phyloP scores from a whole-genome alignment of 2,113 vertebrate genomes.

The Solea senegalensis region DNA sequence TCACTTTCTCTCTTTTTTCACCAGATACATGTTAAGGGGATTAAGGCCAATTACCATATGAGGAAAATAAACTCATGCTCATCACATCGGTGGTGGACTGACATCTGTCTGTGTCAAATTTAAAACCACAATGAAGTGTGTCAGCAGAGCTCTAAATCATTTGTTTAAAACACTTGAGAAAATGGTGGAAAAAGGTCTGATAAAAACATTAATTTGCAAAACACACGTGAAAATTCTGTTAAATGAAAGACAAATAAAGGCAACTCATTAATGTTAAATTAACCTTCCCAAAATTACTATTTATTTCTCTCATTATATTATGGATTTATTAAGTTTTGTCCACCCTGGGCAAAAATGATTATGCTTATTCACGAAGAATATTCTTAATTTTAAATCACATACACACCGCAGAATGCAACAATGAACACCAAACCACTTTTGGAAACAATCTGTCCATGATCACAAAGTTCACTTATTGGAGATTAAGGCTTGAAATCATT shows the following conservation, averaged over 20 bases:
- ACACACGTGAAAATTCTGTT: too few species aligned
- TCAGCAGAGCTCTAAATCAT: too few species aligned
- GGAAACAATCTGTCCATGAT: not conserved
- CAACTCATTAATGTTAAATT: not conserved
- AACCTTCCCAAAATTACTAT: too few species aligned
- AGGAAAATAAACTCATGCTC: not conserved
- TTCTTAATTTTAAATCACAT: too few species aligned
- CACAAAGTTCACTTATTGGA: not conserved
- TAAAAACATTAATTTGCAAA: too few species aligned
- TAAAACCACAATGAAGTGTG: not conserved
- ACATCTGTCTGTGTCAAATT: slow-evolving; percentile 2
- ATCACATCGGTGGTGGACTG: not conserved
- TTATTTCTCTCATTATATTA: too few species aligned
- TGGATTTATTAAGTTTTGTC: too few species aligned
- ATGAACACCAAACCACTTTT: not conserved
- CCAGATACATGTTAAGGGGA: slow-evolving; percentile 5
- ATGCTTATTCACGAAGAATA: too few species aligned
- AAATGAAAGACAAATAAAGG: not conserved
- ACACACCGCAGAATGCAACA: too few species aligned
- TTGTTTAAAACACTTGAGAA: too few species aligned
- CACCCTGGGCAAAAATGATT: too few species aligned
- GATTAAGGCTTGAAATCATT: not conserved
- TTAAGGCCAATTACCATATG: not conserved
- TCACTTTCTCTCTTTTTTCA: not conserved
- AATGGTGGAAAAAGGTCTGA: too few species aligned